phyloP scores from a whole-genome alignment of 2,113 vertebrate genomes.

The Brachyistius frenatus region DNA sequence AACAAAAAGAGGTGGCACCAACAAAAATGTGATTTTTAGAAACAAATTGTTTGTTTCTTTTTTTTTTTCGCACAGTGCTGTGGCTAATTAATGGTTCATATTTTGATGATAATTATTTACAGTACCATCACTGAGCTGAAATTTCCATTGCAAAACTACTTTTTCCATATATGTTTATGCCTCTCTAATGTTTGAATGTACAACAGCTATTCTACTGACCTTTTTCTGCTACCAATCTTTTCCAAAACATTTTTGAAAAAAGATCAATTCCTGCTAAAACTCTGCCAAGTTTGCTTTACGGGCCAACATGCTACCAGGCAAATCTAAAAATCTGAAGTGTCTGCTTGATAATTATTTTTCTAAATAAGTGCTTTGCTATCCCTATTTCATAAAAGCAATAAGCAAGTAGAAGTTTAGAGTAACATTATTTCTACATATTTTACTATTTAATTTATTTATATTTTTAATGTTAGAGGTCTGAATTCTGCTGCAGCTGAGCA shows the following conservation, averaged over 20 bases:
- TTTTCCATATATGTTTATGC: neutral
- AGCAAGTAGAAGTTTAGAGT: neutral
- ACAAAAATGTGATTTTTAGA: slow-evolving; percentile 11
- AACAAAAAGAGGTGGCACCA: slow-evolving; percentile 6
- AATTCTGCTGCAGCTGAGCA: slow-evolving; percentile 3
- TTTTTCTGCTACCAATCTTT: neutral
- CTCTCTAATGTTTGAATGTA: neutral
- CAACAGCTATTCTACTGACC: neutral
- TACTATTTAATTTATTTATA: slow-evolving; percentile 16
- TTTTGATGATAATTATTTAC: neutral
- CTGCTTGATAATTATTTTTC: neutral
- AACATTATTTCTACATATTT: neutral
- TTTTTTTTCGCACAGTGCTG: slow-evolving; percentile 1
- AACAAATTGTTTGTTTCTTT: neutral
- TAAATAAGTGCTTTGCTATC: neutral
- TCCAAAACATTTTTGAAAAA: slow-evolving; percentile 10
- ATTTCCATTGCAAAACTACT: neutral
- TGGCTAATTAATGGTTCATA: neutral
- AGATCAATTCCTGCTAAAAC: neutral
- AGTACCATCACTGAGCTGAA: neutral
- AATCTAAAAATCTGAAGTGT: neutral
- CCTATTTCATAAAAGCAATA: slow-evolving; percentile 41
- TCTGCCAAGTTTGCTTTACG: neutral
- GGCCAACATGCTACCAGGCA: neutral
- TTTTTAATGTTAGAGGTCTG: neutral